Base-by-base conservation (phyloP, 2,797 vertebrate species). In the Poecilia wingei region DNA sequence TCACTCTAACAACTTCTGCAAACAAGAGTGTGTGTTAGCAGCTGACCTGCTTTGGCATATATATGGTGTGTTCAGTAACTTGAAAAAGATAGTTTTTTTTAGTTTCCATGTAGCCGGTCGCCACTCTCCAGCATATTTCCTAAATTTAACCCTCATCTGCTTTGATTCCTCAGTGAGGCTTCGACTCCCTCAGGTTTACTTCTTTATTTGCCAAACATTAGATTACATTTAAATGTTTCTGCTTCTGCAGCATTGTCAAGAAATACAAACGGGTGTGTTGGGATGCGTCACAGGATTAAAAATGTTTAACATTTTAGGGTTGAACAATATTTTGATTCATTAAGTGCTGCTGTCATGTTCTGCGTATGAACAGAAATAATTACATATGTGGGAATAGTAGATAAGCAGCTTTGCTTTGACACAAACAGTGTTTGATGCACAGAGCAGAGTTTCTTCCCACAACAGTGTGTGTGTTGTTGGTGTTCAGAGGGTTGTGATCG, bases 401-500 rank as follows among this genome's bases (percentile, higher is more conserved):
- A 68, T 33, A 1, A 64, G 61, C 33, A 3, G 33, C 33, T 64
- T 74, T 28, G 20, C 9, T 33, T 33, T 18, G 39, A 18, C n/a
- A 3, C 82, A 70, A 75, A 55, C 45, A 13, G 20, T 51, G 49
- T 33, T 72, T 79, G 36, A 45, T 66, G 47, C n/a, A 46, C 61
- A n/a, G 61, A 74, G 39, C 20, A 80, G 31, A 33, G 18, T 33
- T 61, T 43, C 72, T 31, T 74, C 39, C 20, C 71, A 46, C 69
- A 43, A 41, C 33, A 49, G 36, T 3, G 47, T 68, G 70, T 36
- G 31, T 49, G 43, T 64, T 72, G 36, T 43, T 74, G 2, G 49
- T 75, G 28, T 69, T 76, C 16, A 82, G 66, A 41, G 49, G 68
- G 57, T 39, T 83, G 49, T 75, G 75, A 31, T 16, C 1, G 6